Evolutionary conservation across 2,888 invertebrate species (phyloP), one percentile per base, ranked within the genome.

Genomic region (Ornithoptera alexandrae): DNA sequence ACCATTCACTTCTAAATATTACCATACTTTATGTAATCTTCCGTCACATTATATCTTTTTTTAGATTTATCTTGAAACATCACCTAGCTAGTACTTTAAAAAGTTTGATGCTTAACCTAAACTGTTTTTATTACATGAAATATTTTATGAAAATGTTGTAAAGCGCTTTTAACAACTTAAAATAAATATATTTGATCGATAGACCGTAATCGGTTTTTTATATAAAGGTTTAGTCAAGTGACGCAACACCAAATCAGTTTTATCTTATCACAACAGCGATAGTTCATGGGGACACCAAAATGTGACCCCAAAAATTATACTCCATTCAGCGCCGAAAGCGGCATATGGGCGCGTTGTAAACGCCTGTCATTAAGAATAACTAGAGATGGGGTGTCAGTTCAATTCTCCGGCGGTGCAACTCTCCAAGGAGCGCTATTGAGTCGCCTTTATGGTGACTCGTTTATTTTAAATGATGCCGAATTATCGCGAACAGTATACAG

Each of bases 381-480:
- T 77, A 76, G 74, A 72, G 73, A 74, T 76, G 77, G 77, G 76
- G 74, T 73, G 76, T 75, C 69, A 57, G 71, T 75, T 78, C 74
- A 74, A 75, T 71, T 75, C 77, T 75, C 74, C 73, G 72, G 73
- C 71, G 71, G 66, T 69, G 74, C 74, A 77, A 74, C 69, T 84
- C 89, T 85, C 89, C 3, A 72, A 82, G 87, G 89, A 84, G 72
- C 65, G 68, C 75, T 62, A 58, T 50, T 74, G 77, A 78, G 80
- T 78, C 76, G 79, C 77, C 77, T 85, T 87, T 85, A 87, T 85
- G 80, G 79, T 74, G 60, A 66, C 80, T 86, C 88, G 82, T 89
- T 89, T 86, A 86, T 88, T 87, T 84, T 88, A 88, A 85, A 89
- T 80, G 87, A 78, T 82, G 80, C 81, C 82, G 79, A 82, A 84